A percentile compares a stretch with the other conserved stretches of the same genome.
Evolutionary conservation across 2,888 invertebrate species (phyloP).

Genomic region (Leucoma salicis): DNA sequence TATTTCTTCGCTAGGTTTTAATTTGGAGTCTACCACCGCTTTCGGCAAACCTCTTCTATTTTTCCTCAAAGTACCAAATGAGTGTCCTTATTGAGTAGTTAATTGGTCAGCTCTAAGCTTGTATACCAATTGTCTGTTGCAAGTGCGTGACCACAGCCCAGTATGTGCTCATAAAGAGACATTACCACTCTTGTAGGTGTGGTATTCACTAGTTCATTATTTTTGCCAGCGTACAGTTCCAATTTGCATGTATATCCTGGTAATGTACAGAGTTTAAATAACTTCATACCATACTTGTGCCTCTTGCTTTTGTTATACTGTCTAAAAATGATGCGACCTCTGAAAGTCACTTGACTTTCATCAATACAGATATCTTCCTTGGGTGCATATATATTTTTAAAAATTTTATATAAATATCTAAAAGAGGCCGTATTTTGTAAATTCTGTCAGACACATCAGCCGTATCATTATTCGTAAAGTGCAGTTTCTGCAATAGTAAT

Average conservation of each 20-base stretch:
- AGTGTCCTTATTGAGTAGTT: constrained; percentile 28
- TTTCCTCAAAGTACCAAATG: constrained; percentile 31
- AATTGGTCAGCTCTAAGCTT: constrained; percentile 27
- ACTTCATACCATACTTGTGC: constrained; percentile 23
- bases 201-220: constrained; percentile 29
- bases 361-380: constrained; percentile 11
- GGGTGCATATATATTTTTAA: constrained; percentile 3
- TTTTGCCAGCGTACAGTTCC: constrained; percentile 37
- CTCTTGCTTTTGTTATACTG: constrained; percentile 22
- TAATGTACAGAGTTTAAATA: constrained; percentile 26
- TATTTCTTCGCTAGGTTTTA: no score
- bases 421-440: constrained; percentile 10
- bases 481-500: constrained; percentile 12
- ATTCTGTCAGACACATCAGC: constrained; percentile 10
- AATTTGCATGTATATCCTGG: constrained; percentile 38
- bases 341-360: constrained; percentile 11
- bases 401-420: constrained; percentile 2
- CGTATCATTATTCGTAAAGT: constrained; percentile 16
- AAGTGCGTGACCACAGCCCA: constrained; percentile 26
- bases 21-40: no score
- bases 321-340: constrained; percentile 17
- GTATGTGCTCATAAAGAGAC: constrained; percentile 25
- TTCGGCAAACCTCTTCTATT: constrained; percentile 20
- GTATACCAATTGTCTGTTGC: constrained; percentile 31
- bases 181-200: constrained; percentile 36